Evolutionary conservation across 2,888 invertebrate genomes (phyloP), one percentile per base, ranked within the genome.

Genomic region (Caenorhabditis doughertyi): DNA sequence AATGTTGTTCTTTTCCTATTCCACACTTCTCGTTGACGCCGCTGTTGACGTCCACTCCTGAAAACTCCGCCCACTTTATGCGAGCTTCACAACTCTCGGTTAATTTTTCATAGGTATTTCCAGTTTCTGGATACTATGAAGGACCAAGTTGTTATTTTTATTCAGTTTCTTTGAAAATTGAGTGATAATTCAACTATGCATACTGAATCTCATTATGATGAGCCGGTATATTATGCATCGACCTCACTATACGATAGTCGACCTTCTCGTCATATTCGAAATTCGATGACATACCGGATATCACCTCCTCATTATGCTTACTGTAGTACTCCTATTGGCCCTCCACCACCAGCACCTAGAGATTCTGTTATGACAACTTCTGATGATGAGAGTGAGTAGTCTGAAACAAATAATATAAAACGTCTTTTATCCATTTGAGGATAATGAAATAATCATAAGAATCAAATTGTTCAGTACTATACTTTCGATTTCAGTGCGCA

Each of bases 401-500:
- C n/a, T 25, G 11, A 13, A 11, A 39, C 7, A 11, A 11, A 39
- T 9, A 39, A 39, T 13, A 39, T 8, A 8, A 39, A 39, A 32
- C 32, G 9, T 32, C 32, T 7, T 32, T 32, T 32, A 32, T 32
- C 32, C n/a, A n/a, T n/a, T n/a, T n/a, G n/a, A n/a, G n/a, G n/a
- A n/a, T n/a, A n/a, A n/a, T n/a, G n/a, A n/a, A n/a, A n/a, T n/a
- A n/a, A n/a, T n/a, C n/a, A n/a, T n/a, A n/a, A n/a, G n/a, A 32
- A 9, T 32, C 4, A 32, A 32, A 32, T 32, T 32, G 32, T 32
- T 32, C 32, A 7, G 7, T 7, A 18, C 11, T 21, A 56, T 72
- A 21, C 21, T 42, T 49, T 49, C 62, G n/a, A 60, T 87, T 87
- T 72, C 88, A 88, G 88, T 84, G 53, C 76, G 84, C 11, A 87